phyloP scores from a whole-genome alignment of 1,140 invertebrate species.

The Pseudobourletiella spinata region DNA sequence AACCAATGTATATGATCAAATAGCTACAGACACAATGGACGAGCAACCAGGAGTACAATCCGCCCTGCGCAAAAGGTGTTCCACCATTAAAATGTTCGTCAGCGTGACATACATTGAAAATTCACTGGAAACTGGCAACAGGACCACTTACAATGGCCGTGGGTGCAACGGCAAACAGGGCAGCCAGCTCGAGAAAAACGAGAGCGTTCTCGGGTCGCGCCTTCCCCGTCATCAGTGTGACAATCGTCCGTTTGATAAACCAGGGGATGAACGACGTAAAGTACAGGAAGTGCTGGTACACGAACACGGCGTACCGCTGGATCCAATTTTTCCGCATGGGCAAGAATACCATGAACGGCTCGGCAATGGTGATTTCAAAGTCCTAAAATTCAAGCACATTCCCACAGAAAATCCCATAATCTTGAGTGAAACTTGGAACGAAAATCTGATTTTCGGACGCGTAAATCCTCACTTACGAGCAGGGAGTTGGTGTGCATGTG shows the following conservation, averaged over 20 bases:
- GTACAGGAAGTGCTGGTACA: background rate
- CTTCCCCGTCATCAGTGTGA: background rate
- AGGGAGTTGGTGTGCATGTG: too few species aligned
- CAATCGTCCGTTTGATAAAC: background rate
- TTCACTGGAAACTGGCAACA: background rate
- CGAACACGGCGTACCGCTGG: background rate
- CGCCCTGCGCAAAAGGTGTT: slow-evolving; percentile 12
- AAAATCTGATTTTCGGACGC: too few species aligned
- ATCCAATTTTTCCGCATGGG: background rate
- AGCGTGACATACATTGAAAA: background rate
- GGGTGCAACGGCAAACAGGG: background rate
- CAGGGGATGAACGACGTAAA: background rate
- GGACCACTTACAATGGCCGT: background rate
- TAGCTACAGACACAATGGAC: slow-evolving; percentile 46
- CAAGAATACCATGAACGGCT: background rate
- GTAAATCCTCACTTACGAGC: too few species aligned
- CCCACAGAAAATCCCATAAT: too few species aligned
- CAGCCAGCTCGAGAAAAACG: slow-evolving; percentile 6
- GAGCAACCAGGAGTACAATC: slow-evolving; percentile 29
- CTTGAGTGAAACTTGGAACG: too few species aligned
- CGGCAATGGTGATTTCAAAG: background rate
- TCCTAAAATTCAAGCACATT: too few species aligned
- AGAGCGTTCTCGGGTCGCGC: slow-evolving; percentile 17
- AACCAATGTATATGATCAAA: slow-evolving; percentile 54
- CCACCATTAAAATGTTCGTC: background rate